Percentiles rank a stretch among this genome's conserved stretches.
Evolutionary conservation across 2,888 invertebrate species (phyloP).

Genomic region (Dinocampus coccinellae): DNA sequence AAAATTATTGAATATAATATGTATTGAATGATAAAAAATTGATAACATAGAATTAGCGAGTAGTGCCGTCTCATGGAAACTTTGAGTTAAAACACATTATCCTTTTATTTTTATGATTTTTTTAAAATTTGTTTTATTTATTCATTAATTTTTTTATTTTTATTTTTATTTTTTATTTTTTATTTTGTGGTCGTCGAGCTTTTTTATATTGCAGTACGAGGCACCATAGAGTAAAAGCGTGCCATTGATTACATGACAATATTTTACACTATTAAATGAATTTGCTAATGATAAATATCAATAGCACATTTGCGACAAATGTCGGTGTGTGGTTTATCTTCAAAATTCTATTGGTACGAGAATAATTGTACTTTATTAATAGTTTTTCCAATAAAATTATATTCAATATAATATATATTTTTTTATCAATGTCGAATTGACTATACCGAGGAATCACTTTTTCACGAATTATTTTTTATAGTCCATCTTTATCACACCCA

Average conservation of each 20-base stretch:
- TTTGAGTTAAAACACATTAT: constrained; percentile 7
- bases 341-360: constrained; percentile 1
- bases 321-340: background rate
- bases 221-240: background rate
- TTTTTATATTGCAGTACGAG: background rate
- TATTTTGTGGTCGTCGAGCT: background rate
- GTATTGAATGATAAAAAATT: background rate
- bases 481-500: background rate
- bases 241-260: background rate
- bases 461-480: background rate
- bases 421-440: background rate
- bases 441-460: background rate
- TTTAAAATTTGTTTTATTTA: background rate
- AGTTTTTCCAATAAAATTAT: background rate
- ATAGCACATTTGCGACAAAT: background rate
- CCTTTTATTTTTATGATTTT: background rate
- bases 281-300: background rate
- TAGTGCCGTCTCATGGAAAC: constrained; percentile 31
- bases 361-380: constrained; percentile 5
- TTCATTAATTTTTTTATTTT: constrained; percentile 7
- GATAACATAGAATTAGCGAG: background rate
- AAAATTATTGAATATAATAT: background rate
- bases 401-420: background rate
- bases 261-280: background rate
- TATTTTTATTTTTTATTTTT: background rate